Conservation (phyloP, 2,888 invertebrate species). For the Ommatoiulus sabulosus region DNA sequence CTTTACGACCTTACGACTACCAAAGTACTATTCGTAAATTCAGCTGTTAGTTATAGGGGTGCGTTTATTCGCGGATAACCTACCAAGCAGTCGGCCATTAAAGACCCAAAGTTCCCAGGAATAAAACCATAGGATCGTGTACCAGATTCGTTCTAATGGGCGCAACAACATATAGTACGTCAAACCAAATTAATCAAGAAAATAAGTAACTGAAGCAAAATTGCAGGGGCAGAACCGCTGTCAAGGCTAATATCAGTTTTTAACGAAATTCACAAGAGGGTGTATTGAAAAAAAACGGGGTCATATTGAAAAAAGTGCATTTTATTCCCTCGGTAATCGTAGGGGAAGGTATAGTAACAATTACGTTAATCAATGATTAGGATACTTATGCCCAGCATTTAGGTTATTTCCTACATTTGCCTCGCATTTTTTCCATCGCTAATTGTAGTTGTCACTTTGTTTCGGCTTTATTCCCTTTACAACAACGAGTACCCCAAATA, state of each 20-base stretch:
- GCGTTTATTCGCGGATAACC: too few relatives aligned
- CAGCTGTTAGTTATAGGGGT: too few relatives aligned
- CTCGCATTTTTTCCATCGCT: not conserved
- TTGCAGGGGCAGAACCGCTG: conserved; percentile 9
- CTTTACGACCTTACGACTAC: too few relatives aligned
- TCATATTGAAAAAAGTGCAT: not conserved
- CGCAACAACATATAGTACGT: not conserved
- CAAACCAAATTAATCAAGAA: not conserved
- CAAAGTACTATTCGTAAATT: too few relatives aligned
- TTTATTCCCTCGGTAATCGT: not conserved
- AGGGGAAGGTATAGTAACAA: conserved; percentile 21
- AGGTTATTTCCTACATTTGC: not conserved
- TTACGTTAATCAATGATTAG: not conserved
- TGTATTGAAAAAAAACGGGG: not conserved
- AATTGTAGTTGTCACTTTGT: conserved; percentile 16
- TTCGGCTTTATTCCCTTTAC: not conserved
- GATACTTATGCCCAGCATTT: not conserved
- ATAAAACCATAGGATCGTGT: not conserved
- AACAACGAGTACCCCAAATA: conserved; percentile 20
- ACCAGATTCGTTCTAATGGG: not conserved
- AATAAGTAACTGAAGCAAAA: not conserved
- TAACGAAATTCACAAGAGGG: conserved; percentile 7
- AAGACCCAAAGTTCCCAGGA: not conserved
- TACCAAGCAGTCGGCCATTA: conserved; percentile 5
- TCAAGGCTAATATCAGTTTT: conserved; percentile 29